phyloP scores from a whole-genome alignment of 2,888 invertebrate species.

The Oegoconia quadripuncta region DNA sequence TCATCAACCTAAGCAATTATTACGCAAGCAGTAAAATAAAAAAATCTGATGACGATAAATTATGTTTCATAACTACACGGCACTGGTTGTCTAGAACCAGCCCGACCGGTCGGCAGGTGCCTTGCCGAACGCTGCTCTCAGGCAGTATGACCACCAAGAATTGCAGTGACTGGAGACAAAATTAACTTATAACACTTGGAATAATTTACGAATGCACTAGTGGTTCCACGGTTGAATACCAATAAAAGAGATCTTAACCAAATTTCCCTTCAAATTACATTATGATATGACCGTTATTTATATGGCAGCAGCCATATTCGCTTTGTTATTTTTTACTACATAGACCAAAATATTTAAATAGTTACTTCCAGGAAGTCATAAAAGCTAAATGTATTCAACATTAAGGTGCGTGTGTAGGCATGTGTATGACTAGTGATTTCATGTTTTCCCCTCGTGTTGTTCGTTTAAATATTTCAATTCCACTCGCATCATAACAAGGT shows the following conservation, averaged over 20 bases:
- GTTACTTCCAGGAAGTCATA: no score
- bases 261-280: no score
- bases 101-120: conserved; percentile 63
- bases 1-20: no score
- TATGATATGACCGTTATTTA: no score
- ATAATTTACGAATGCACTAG: no score
- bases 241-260: no score
- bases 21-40: conserved; percentile 61
- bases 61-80: conserved; percentile 58
- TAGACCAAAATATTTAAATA: no score
- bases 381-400: not conserved
- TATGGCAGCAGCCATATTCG: no score
- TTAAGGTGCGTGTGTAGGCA: conserved; percentile 2
- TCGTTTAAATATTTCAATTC: conserved; percentile 54
- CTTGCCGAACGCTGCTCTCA: conserved; percentile 32
- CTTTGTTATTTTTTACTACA: no score
- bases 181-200: no score
- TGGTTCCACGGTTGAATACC: no score
- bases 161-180: no score
- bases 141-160: conserved; percentile 48
- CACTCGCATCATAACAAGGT: conserved; percentile 51
- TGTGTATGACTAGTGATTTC: conserved; percentile 15
- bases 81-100: conserved; percentile 41
- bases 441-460: conserved; percentile 44
- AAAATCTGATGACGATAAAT: conserved; percentile 53